Evolutionary conservation across 2,888 invertebrate genomes (phyloP).

Genomic region (Eulithis prunata): DNA sequence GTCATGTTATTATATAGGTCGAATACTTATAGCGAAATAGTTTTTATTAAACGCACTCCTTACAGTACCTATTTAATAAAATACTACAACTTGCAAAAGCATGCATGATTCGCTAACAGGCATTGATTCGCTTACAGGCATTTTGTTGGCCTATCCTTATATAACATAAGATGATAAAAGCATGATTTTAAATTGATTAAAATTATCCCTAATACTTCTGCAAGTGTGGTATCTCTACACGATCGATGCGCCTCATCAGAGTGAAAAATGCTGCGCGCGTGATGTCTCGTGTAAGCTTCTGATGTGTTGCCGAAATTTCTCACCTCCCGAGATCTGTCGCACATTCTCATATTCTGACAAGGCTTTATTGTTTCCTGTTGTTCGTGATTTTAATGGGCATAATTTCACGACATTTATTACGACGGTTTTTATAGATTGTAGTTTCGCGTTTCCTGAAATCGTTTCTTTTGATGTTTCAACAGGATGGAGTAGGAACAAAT

Average conservation of each 20-base stretch:
- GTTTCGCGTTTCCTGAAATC: conserved; percentile 6
- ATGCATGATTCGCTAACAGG: no score
- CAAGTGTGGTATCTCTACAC: conserved; percentile 28
- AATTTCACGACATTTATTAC: conserved; percentile 2
- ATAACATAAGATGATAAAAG: no score
- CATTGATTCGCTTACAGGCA: no score
- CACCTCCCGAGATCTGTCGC: conserved; percentile 37
- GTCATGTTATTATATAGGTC: no score
- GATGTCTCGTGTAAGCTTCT: conserved; percentile 32
- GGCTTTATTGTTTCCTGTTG: conserved; percentile 38
- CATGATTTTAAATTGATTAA: background rate
- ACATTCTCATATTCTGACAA: conserved; percentile 35
- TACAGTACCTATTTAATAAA: no score
- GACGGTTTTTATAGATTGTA: background rate
- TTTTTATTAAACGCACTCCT: no score
- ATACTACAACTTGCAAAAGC: no score
- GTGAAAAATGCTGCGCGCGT: conserved; percentile 45
- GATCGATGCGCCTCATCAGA: conserved; percentile 50
- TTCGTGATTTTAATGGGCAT: conserved; percentile 13
- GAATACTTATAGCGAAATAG: no score
- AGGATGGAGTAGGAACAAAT: background rate
- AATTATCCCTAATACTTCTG: background rate
- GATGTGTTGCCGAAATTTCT: conserved; percentile 41
- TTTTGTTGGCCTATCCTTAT: no score
- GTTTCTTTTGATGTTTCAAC: conserved; percentile 9